Evolutionary conservation across 2,888 invertebrate species (phyloP), one percentile per base, ranked within the genome.

Genomic region (Hirtodrosophila confusa): DNA sequence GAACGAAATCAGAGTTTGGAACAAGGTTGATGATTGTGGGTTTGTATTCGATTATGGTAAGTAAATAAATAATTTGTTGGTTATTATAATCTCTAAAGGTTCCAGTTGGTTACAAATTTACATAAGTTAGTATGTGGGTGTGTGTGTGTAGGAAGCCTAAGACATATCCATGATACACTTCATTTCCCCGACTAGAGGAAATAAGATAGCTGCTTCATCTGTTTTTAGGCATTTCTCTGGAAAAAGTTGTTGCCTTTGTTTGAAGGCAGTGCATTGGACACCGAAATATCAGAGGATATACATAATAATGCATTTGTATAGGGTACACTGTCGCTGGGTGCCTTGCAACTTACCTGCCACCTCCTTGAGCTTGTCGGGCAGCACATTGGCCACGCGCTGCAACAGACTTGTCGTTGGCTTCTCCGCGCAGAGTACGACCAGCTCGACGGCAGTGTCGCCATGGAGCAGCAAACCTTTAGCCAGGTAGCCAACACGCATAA

Each of bases 391-490:
- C 23, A 98, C 97, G 80, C 97, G 95, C 90, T 97, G 95, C 68
- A 99, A 93, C 78, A 99, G 93, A 48, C 96, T 94, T 90, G 95
- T 91, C 54, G 98, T 98, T 64, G 99, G 99, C 83, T 98, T 97
- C 91, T 98, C 97, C 61, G 97, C 96, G 92, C 98, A 99, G 58
- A 99, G 93, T 55, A 99, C 97, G 36, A 99, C 99, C 69, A 99
- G 93, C 80, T 98, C 95, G 58, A 99, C 98, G 88, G 94, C 94
- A 70, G 95, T 94, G 92, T 99, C 99, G 5, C 97, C 97, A 74
- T 95, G 95, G 24, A 99, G 93, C 87, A 99, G 93, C 67, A 99
- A 94, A 39, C 98, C 92, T 90, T 97, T 97, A 48, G 97, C 96
- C 54, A 98, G 92, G 89, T 96, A 95, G 54, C 98, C 98, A 44